phyloP scores from a whole-genome alignment of 2,888 invertebrate species.

The Ypsolopha scabrella region DNA sequence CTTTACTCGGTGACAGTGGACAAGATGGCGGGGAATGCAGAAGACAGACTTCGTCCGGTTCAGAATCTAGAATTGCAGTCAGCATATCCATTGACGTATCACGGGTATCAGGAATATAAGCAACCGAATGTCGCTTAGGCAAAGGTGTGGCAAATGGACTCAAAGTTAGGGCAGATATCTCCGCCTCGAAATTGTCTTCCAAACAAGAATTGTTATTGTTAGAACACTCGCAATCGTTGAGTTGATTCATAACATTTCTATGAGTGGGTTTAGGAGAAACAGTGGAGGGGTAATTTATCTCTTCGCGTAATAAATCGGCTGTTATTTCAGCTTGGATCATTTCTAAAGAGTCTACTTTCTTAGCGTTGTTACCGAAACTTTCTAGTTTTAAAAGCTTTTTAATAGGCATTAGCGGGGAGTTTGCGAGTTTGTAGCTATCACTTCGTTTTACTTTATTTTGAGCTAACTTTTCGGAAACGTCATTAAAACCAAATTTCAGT shows the following conservation, averaged over 20 bases:
- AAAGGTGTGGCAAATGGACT: conserved; percentile 57
- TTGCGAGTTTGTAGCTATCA: conserved; percentile 87
- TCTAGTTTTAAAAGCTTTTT: conserved; percentile 70
- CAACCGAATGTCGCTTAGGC: conserved; percentile 50
- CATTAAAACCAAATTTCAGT: conserved; percentile 18
- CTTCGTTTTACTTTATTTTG: conserved; percentile 78
- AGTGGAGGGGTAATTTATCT: conserved; percentile 78
- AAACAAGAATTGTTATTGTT: conserved; percentile 21
- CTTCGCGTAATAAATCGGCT: conserved; percentile 73
- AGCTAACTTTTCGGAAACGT: conserved; percentile 30
- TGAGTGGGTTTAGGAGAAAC: conserved; percentile 70
- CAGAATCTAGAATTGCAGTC: conserved; percentile 60
- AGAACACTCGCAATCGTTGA: conserved; percentile 39
- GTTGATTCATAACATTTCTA: conserved; percentile 34
- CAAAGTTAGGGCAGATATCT: conserved; percentile 49
- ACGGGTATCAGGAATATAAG: conserved; percentile 44
- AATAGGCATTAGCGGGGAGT: conserved; percentile 76
- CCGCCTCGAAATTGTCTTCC: conserved; percentile 44
- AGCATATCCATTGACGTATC: conserved; percentile 53
- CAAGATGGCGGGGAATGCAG: conserved; percentile 58
- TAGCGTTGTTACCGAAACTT: conserved; percentile 49
- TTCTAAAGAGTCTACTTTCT: conserved; percentile 65
- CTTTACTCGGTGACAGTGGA: conserved; percentile 66
- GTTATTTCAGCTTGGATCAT: conserved; percentile 72
- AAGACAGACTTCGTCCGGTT: conserved; percentile 51